Evolutionary conservation across 2,888 invertebrate genomes (phyloP).

Genomic region (Dynastes maya): DNA sequence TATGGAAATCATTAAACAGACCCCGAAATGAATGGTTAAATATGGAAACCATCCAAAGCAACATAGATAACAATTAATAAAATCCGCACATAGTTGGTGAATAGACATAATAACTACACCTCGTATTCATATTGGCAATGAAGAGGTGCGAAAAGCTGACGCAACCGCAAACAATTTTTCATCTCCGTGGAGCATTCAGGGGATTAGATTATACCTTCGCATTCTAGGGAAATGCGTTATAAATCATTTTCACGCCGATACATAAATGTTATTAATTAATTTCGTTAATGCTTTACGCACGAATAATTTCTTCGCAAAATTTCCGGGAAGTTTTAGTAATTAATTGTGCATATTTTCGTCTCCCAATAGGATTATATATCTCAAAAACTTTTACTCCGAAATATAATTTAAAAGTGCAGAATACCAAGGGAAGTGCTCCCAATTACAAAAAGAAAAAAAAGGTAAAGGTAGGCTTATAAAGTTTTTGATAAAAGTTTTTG

Average conservation of each 20-base stretch:
- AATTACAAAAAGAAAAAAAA: too few species aligned
- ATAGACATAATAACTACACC: neutral
- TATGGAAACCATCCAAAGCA: neutral
- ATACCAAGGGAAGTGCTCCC: too few species aligned
- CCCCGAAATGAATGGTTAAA: too few species aligned
- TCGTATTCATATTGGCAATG: neutral
- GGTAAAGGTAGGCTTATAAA: too few species aligned
- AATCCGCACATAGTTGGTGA: neutral
- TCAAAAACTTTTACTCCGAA: neutral
- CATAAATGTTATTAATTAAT: constrained; percentile 8
- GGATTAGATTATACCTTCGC: neutral
- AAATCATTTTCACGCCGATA: constrained; percentile 8
- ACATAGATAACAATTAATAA: constrained; percentile 3
- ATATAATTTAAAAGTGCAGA: too few species aligned
- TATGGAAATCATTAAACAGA: too few species aligned
- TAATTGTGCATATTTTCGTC: neutral
- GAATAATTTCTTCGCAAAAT: neutral
- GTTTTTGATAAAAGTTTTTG: too few species aligned
- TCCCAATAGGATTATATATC: neutral
- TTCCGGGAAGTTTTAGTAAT: neutral
- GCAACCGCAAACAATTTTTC: constrained; percentile 6
- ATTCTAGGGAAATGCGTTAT: neutral
- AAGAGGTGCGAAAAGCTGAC: neutral
- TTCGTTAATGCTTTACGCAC: neutral
- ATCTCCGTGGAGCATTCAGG: neutral